Evolutionary conservation across 1,140 invertebrate species (phyloP).

Genomic region (Ooceraea biroi): DNA sequence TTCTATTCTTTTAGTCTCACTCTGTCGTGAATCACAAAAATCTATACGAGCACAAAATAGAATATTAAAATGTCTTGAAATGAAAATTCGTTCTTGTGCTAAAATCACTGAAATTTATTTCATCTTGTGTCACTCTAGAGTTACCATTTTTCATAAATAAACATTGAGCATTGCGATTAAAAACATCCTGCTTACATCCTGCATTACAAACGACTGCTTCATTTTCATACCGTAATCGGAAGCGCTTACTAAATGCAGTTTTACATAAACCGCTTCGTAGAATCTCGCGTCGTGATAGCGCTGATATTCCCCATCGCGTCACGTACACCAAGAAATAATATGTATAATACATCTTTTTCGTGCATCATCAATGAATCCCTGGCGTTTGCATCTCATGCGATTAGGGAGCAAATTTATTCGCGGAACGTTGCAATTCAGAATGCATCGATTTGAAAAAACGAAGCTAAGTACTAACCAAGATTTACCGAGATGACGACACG

Average conservation of each 20-base stretch:
- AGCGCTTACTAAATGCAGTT: neutral
- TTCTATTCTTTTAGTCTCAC: too few relatives aligned
- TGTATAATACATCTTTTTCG: neutral
- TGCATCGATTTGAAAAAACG: neutral
- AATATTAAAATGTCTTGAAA: too few relatives aligned
- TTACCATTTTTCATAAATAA: neutral
- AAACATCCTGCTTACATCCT: neutral
- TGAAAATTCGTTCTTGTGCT: too few relatives aligned
- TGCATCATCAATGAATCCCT: conserved; percentile 12
- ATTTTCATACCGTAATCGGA: conserved; percentile 11
- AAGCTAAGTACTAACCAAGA: too few relatives aligned
- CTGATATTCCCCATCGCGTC: neutral
- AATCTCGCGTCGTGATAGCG: neutral
- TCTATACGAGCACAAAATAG: too few relatives aligned
- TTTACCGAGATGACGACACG: too few relatives aligned
- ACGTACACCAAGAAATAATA: neutral
- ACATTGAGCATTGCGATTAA: neutral
- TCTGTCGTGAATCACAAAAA: too few relatives aligned
- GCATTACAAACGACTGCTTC: neutral
- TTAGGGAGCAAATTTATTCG: conserved; percentile 18
- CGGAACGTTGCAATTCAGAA: neutral
- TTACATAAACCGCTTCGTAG: neutral
- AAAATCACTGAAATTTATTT: neutral
- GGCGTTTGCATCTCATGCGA: neutral
- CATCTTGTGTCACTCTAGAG: too few relatives aligned